A percentile compares a stretch with the other conserved stretches of the same genome.
Evolutionary conservation across 2,888 invertebrate genomes (phyloP).

Genomic region (Lepidochrysops patricia): DNA sequence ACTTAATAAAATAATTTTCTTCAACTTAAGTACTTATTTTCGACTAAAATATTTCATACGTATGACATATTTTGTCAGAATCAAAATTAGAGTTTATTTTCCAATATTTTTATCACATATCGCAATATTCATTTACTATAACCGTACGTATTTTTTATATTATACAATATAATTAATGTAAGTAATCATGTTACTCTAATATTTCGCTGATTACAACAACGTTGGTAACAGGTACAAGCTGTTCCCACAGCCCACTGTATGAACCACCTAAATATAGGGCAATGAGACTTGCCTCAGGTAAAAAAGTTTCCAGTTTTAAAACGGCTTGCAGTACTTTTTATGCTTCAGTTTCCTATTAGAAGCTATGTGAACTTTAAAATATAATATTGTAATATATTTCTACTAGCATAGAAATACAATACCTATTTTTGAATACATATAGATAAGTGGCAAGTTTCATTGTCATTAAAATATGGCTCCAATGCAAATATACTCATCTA

Average conservation of each 20-base stretch:
- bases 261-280: not conserved
- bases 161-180: not conserved
- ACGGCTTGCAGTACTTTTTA: not conserved
- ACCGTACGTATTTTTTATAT: slow-evolving; percentile 5
- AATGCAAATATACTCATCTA: not conserved
- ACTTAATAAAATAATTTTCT: not conserved
- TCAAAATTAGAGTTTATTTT: slow-evolving; percentile 9
- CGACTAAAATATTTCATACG: slow-evolving; percentile 2
- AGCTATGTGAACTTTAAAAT: not conserved
- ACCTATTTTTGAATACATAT: not conserved
- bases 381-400: too few species aligned
- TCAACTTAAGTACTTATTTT: slow-evolving; percentile 7
- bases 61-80: slow-evolving; percentile 8
- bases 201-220: not conserved
- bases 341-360: not conserved
- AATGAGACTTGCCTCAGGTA: not conserved
- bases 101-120: slow-evolving; percentile 13
- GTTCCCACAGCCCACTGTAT: not conserved
- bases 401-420: too few species aligned
- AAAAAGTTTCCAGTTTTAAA: not conserved
- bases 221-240: not conserved
- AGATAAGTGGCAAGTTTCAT: not conserved
- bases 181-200: slow-evolving; percentile 1
- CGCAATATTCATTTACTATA: slow-evolving; percentile 15
- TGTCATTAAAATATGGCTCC: not conserved